Evolutionary conservation across 2,113 vertebrate species (phyloP).

Genomic region (Corythornis cristatus): DNA sequence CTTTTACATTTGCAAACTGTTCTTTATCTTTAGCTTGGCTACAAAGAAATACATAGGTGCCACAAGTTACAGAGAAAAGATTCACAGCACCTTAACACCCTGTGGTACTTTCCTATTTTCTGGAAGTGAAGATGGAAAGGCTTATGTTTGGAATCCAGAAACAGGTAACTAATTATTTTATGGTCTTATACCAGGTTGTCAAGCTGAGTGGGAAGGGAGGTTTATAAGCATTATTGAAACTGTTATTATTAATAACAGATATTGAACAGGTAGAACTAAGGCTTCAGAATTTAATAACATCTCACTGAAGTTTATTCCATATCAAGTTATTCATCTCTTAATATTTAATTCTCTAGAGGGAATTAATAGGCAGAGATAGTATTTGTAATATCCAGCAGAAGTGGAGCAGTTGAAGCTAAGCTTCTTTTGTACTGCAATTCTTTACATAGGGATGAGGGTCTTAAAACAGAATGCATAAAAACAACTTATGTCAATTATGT

Average conservation of each 20-base stretch:
- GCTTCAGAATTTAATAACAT: neutral
- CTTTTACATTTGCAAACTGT: neutral
- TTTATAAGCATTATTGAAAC: neutral
- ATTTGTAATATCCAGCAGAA: neutral
- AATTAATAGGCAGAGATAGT: neutral
- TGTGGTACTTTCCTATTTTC: constrained; percentile 94
- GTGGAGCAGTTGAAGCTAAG: neutral
- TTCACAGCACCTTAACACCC: constrained; percentile 91
- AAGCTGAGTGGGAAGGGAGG: neutral
- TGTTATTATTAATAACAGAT: neutral
- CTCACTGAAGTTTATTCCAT: neutral
- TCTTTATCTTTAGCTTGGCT: constrained; percentile 79
- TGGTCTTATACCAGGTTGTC: neutral
- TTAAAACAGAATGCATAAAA: neutral
- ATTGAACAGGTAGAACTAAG: neutral
- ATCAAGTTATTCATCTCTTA: neutral
- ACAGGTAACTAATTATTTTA: constrained; percentile 81
- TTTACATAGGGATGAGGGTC: neutral
- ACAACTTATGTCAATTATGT: neutral
- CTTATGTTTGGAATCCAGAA: constrained; percentile 96
- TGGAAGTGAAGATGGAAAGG: constrained; percentile 93
- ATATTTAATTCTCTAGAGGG: neutral
- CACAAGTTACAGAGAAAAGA: constrained; percentile 93
- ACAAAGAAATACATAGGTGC: constrained; percentile 91
- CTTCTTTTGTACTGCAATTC: neutral